Evolutionary conservation across 2,113 vertebrate species (phyloP).

Genomic region (Pterocles burchelli): DNA sequence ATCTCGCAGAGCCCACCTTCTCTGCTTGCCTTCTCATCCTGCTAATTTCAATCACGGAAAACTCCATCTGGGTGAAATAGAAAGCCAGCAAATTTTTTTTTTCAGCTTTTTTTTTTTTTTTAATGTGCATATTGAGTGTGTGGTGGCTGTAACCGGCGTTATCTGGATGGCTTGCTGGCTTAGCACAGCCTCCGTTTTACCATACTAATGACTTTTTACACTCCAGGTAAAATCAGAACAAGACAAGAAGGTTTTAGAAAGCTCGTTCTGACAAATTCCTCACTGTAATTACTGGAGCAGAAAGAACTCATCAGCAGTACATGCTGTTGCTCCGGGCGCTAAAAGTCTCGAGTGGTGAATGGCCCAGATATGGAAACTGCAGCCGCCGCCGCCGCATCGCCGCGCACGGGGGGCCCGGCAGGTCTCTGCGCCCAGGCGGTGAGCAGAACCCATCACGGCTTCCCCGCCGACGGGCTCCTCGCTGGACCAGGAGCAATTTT

Average conservation of each 20-base stretch:
- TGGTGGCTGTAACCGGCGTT: not conserved
- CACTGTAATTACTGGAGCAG: conserved; percentile 70
- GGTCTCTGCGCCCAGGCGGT: not conserved
- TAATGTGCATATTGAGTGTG: not conserved
- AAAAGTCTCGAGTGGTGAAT: conserved; percentile 53
- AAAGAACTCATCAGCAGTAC: conserved; percentile 67
- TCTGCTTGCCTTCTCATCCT: not conserved
- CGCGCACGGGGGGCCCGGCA: not conserved
- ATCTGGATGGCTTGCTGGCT: not conserved
- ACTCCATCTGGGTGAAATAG: not conserved
- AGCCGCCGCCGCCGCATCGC: not conserved
- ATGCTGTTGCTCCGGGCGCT: conserved; percentile 48
- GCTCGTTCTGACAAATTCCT: conserved; percentile 67
- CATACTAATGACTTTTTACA: conserved; percentile 59
- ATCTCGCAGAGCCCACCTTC: rapidly evolving
- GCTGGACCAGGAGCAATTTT: not conserved
- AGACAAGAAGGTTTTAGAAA: conserved; percentile 49
- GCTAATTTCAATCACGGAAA: not conserved
- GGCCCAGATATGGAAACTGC: conserved; percentile 57
- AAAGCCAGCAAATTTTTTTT: not conserved
- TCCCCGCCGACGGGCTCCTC: not conserved
- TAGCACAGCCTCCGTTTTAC: not conserved
- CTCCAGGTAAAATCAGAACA: conserved; percentile 67
- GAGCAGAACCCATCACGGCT: not conserved
- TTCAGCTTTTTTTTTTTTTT: not conserved